Conservation (phyloP, 1,140 invertebrate species). For the Diprion similis region DNA sequence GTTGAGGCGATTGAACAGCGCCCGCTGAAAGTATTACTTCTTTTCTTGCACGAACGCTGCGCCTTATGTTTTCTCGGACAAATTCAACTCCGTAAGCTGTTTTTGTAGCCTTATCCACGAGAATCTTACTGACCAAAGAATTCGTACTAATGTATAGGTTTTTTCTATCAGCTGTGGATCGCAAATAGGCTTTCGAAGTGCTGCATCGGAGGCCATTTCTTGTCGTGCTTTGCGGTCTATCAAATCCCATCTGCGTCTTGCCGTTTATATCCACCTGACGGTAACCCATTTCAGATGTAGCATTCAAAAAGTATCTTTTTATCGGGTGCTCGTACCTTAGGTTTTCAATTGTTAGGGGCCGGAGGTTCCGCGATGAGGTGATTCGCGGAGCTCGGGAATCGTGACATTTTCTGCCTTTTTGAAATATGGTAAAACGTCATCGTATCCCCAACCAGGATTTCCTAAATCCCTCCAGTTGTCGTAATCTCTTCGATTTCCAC, state of each 20-base stretch:
- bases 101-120: conserved; percentile 69
- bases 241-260: conserved; percentile 68
- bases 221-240: conserved; percentile 73
- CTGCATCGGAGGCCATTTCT: conserved; percentile 74
- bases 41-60: conserved; percentile 55
- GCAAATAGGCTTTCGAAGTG: conserved; percentile 73
- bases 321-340: conserved; percentile 69
- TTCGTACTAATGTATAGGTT: conserved; percentile 77
- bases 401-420: conserved; percentile 60
- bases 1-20: conserved; percentile 65
- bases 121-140: conserved; percentile 71
- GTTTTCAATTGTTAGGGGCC: conserved; percentile 75
- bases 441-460: conserved; percentile 66
- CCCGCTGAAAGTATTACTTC: conserved; percentile 69
- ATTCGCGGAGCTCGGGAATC: conserved; percentile 63
- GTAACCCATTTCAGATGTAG: conserved; percentile 66
- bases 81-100: conserved; percentile 73
- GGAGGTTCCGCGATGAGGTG: conserved; percentile 68
- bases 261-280: conserved; percentile 65
- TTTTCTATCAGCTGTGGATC: conserved; percentile 64
- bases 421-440: conserved; percentile 63
- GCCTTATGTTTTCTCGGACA: conserved; percentile 61
- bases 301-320: conserved; percentile 65
- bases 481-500: conserved; percentile 63
- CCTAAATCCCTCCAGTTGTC: conserved; percentile 63